These are phyloP conservation scores for Spialia ferax DNA, from an alignment of 2,888 invertebrate species.

Conservation along the genomic window DNA sequence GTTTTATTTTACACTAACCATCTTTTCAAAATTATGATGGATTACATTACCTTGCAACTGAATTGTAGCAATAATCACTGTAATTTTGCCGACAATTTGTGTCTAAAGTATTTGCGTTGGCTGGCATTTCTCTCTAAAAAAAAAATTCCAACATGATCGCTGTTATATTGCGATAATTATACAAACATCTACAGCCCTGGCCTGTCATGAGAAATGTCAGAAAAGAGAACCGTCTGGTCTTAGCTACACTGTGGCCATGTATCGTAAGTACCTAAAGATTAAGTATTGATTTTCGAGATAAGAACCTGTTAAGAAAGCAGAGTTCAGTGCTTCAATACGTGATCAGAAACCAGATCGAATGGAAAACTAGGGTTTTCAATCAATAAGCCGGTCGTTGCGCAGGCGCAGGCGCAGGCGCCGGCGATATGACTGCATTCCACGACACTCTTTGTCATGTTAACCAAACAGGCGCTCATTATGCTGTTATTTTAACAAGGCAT, in stretches of 20 bases:
- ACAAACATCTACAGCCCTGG: not conserved
- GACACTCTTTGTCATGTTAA: conserved; percentile 79
- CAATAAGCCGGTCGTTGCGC: conserved; percentile 50
- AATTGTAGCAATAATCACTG: not conserved
- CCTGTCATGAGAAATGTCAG: conserved; percentile 13
- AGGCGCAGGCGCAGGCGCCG: conserved; percentile 59
- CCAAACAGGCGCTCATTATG: conserved; percentile 79
- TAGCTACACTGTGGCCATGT: conserved; percentile 21
- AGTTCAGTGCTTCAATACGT: conserved; percentile 59
- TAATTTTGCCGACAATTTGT: not conserved
- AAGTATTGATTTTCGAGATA: conserved; percentile 36
- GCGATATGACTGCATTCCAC: conserved; percentile 75
- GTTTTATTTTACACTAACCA: too few relatives aligned
- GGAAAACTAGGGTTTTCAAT: conserved; percentile 67
- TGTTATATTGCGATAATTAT: not conserved
- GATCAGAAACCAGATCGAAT: conserved; percentile 75
- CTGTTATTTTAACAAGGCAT: conserved; percentile 83
- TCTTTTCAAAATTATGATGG: too few relatives aligned
- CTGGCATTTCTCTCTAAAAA: not conserved
- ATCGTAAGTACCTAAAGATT: conserved; percentile 29
- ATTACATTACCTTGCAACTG: too few relatives aligned
- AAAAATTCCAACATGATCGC: not conserved
- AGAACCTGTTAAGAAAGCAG: conserved; percentile 42
- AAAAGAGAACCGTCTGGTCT: conserved; percentile 2
- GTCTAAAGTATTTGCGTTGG: not conserved